Evolutionary conservation across 2,113 vertebrate genomes (phyloP).

Genomic region (Sterna hirundo): DNA sequence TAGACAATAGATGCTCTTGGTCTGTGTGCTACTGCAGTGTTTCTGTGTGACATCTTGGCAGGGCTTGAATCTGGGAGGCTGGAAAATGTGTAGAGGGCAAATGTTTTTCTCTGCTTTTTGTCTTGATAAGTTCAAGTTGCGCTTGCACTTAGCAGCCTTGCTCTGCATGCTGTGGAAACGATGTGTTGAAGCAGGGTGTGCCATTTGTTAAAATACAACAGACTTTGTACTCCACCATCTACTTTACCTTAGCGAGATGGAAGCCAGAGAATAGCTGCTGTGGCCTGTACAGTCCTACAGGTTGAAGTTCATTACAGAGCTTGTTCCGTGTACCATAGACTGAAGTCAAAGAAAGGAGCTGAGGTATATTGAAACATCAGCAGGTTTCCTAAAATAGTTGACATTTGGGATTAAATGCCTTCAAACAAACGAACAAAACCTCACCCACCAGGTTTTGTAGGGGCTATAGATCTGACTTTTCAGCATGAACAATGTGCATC

Average conservation of each 20-base stretch:
- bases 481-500: accelerated
- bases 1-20: neutral
- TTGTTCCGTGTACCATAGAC: neutral
- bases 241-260: neutral
- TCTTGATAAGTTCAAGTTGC: neutral
- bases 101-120: neutral
- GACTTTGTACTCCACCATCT: neutral
- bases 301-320: neutral
- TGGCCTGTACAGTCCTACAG: neutral
- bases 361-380: neutral
- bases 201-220: neutral
- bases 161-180: neutral
- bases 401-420: neutral
- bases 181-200: neutral
- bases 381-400: neutral
- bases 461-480: neutral
- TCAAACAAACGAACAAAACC: neutral
- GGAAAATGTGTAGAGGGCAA: neutral
- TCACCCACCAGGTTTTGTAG: neutral
- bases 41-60: neutral
- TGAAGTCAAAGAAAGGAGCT: neutral
- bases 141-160: neutral
- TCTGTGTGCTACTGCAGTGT: neutral
- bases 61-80: neutral
- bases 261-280: neutral